Conservation (phyloP, 2,888 invertebrate genomes). For the Thymelicus acteon region DNA sequence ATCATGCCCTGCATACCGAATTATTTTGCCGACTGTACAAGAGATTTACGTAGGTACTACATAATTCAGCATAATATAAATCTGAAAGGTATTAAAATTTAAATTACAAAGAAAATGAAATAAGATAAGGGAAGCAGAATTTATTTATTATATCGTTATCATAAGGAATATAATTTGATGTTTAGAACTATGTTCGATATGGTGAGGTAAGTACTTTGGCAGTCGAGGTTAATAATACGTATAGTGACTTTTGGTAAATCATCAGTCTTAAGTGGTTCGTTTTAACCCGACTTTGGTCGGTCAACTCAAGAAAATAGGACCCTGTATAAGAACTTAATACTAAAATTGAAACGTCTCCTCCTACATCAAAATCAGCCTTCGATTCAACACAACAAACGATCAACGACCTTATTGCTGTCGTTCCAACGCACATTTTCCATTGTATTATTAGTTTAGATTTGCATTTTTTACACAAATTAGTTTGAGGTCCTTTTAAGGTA, state of each 20-base stretch:
- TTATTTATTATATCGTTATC: conserved; percentile 4
- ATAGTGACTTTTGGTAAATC: conserved; percentile 57
- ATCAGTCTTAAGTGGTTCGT: conserved; percentile 65
- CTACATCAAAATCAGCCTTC: conserved; percentile 38
- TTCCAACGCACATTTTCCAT: conserved; percentile 39
- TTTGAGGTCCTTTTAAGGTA: not conserved
- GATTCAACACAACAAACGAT: conserved; percentile 42
- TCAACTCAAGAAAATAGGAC: conserved; percentile 48
- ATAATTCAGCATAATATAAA: not conserved
- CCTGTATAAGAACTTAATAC: conserved; percentile 49
- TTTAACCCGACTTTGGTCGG: conserved; percentile 50
- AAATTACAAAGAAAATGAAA: not conserved
- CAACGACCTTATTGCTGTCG: conserved; percentile 28
- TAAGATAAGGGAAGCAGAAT: not conserved
- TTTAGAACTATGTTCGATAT: conserved; percentile 28
- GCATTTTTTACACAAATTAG: not conserved
- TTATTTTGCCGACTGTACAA: too few relatives aligned
- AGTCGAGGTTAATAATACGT: conserved; percentile 39
- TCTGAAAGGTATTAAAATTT: conserved; percentile 6
- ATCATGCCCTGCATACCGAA: too few relatives aligned
- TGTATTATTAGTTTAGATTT: conserved; percentile 3
- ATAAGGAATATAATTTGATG: conserved; percentile 21
- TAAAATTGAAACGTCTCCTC: conserved; percentile 18
- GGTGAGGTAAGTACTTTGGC: conserved; percentile 31
- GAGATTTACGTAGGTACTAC: too few relatives aligned